These are phyloP conservation scores for Rambutsinella grinnellia DNA, from an alignment of 2,888 invertebrate genomes.

Conservation along the genomic window DNA sequence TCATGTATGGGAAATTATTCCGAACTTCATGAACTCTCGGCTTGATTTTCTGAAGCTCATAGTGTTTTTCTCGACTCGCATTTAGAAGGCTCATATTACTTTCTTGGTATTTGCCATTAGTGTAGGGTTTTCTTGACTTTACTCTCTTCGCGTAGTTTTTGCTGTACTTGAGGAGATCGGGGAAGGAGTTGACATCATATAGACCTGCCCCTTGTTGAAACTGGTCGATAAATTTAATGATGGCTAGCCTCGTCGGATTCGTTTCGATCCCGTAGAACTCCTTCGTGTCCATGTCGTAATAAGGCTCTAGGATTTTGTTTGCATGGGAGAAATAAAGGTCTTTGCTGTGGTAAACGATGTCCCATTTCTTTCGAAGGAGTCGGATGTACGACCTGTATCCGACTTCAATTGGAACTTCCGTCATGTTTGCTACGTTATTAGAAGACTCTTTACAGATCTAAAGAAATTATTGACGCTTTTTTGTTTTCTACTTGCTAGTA, in stretches of 20 bases:
- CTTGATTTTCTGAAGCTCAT: slow-evolving; percentile 11
- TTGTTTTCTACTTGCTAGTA: no score
- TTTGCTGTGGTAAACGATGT: slow-evolving; percentile 45
- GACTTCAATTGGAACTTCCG: slow-evolving; percentile 41
- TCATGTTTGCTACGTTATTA: no score
- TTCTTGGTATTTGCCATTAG: slow-evolving; percentile 21
- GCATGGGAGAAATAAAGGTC: slow-evolving; percentile 50
- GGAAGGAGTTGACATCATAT: slow-evolving; percentile 9
- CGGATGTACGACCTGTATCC: slow-evolving; percentile 40
- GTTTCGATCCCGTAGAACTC: slow-evolving; percentile 38
- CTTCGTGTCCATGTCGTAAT: slow-evolving; percentile 43
- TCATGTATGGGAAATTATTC: slow-evolving; percentile 2
- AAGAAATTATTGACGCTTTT: no score
- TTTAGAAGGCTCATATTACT: slow-evolving; percentile 12
- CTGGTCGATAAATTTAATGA: slow-evolving; percentile 35
- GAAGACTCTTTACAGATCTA: no score
- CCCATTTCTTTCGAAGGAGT: slow-evolving; percentile 45
- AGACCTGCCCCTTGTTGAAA: slow-evolving; percentile 34
- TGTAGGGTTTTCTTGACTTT: slow-evolving; percentile 22
- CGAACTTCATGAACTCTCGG: slow-evolving; percentile 16
- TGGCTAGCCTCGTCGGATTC: slow-evolving; percentile 40
- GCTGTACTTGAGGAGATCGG: slow-evolving; percentile 14
- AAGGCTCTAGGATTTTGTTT: slow-evolving; percentile 42
- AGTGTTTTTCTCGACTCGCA: slow-evolving; percentile 7
- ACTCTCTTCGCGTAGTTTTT: slow-evolving; percentile 11